Evolutionary conservation across 30 jellyfish, hydroid and myxozoan species (phyloP).

Genomic region (Cassiopea xamachana): DNA sequence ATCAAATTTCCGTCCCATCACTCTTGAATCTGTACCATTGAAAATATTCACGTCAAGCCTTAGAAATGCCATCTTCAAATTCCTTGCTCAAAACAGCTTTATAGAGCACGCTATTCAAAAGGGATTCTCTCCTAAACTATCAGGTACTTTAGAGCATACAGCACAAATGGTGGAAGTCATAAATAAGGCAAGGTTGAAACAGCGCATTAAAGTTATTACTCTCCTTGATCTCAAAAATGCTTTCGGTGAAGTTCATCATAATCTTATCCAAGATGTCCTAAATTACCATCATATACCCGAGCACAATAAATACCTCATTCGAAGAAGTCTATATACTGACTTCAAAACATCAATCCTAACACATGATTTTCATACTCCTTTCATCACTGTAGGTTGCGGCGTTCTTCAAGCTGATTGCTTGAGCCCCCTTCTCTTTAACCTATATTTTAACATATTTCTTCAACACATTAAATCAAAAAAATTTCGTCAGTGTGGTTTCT

Average conservation of each 20-base stretch:
- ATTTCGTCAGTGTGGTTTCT: slow-evolving; percentile 9
- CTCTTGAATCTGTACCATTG: slow-evolving; percentile 41
- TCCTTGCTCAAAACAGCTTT: slow-evolving; percentile 15
- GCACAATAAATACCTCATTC: not conserved
- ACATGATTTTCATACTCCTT: not conserved
- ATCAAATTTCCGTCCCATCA: slow-evolving; percentile 42
- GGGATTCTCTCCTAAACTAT: not conserved
- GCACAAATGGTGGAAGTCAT: slow-evolving; percentile 28
- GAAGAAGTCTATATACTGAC: not conserved
- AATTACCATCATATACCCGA: slow-evolving; percentile 11
- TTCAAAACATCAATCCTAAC: slow-evolving; percentile 19
- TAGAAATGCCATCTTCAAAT: slow-evolving; percentile 3
- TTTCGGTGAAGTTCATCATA: slow-evolving; percentile 12
- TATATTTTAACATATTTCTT: slow-evolving; percentile 2
- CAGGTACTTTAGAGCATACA: slow-evolving; percentile 50
- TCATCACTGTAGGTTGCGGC: not conserved
- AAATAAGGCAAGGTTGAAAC: slow-evolving; percentile 13
- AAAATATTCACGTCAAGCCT: slow-evolving; percentile 18
- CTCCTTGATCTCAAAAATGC: slow-evolving; percentile 41
- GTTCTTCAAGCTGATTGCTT: slow-evolving; percentile 33
- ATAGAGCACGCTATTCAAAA: not conserved
- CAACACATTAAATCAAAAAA: not conserved
- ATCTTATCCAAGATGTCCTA: slow-evolving; percentile 3
- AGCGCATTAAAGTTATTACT: slow-evolving; percentile 4
- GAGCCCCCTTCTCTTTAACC: slow-evolving; percentile 14